phyloP scores from a whole-genome alignment of 2,113 vertebrate genomes.

The Acrocephalus arundinaceus region DNA sequence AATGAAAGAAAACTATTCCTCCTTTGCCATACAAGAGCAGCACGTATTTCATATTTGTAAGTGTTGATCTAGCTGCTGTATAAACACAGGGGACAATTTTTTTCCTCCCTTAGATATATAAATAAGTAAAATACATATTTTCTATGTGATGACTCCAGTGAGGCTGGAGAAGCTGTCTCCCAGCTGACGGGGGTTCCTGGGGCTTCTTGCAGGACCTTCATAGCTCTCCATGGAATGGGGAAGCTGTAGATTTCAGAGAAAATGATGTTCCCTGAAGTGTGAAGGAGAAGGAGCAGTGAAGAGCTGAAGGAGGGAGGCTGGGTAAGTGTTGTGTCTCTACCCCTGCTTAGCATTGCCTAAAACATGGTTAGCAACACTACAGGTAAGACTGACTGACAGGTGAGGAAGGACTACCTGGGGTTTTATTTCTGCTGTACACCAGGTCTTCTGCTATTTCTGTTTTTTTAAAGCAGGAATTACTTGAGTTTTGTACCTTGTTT shows the following conservation, averaged over 20 bases:
- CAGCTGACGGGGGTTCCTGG: not conserved
- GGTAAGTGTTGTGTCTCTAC: not conserved
- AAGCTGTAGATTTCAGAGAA: not conserved
- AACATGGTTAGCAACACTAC: not conserved
- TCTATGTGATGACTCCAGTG: fast-evolving
- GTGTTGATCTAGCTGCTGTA: not conserved
- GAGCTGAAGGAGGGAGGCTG: not conserved
- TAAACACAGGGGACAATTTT: not conserved
- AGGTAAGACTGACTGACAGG: no score
- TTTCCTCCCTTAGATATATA: not conserved
- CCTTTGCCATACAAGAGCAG: not conserved
- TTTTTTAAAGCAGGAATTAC: not conserved
- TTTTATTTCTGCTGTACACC: not conserved
- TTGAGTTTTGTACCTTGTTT: not conserved
- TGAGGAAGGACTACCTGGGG: no score
- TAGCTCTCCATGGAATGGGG: not conserved
- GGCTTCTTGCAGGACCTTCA: not conserved
- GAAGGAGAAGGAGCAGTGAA: not conserved
- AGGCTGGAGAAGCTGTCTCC: not conserved
- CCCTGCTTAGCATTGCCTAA: not conserved
- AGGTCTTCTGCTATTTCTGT: not conserved
- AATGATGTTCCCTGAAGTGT: not conserved
- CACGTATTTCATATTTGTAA: not conserved
- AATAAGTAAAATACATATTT: not conserved
- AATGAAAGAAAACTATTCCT: not conserved